phyloP scores from a whole-genome alignment of 1,140 invertebrate species.

The Pinna nobilis region DNA sequence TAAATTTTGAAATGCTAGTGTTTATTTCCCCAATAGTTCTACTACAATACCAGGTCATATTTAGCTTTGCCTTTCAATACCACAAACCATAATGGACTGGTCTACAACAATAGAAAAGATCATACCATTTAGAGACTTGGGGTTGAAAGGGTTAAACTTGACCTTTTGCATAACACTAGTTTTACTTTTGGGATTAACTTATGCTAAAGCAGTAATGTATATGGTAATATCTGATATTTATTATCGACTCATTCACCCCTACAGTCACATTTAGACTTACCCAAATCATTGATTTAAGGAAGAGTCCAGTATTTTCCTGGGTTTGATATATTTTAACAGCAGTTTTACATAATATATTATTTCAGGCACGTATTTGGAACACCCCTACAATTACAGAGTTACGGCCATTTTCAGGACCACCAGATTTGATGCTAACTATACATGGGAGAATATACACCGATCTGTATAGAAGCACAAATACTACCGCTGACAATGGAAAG shows the following conservation, averaged over 20 bases:
- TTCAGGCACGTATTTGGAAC: conserved; percentile 18
- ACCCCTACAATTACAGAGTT: conserved; percentile 41
- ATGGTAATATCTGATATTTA: neutral
- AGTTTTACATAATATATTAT: neutral
- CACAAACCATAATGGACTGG: too few relatives aligned
- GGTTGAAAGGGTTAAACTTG: too few relatives aligned
- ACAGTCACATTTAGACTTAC: too few relatives aligned
- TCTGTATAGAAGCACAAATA: conserved; percentile 23
- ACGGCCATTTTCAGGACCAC: conserved; percentile 25
- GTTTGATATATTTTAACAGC: neutral
- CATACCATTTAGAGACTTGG: too few relatives aligned
- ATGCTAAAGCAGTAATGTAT: neutral
- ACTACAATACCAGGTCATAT: neutral
- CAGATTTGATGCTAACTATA: conserved; percentile 29
- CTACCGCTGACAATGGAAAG: conserved; percentile 9
- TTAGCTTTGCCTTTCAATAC: too few relatives aligned
- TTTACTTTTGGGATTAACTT: neutral
- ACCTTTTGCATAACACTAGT: neutral
- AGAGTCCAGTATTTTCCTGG: too few relatives aligned
- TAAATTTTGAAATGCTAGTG: neutral
- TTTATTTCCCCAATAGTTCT: neutral
- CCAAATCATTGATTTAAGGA: too few relatives aligned
- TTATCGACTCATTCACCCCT: too few relatives aligned
- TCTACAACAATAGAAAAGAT: too few relatives aligned
- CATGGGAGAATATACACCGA: conserved; percentile 28